A percentile compares a stretch with the other conserved stretches of the same genome.
These are phyloP conservation scores for Tetropium fuscum DNA, from an alignment of 2,888 invertebrate species.

Conservation along the genomic window DNA sequence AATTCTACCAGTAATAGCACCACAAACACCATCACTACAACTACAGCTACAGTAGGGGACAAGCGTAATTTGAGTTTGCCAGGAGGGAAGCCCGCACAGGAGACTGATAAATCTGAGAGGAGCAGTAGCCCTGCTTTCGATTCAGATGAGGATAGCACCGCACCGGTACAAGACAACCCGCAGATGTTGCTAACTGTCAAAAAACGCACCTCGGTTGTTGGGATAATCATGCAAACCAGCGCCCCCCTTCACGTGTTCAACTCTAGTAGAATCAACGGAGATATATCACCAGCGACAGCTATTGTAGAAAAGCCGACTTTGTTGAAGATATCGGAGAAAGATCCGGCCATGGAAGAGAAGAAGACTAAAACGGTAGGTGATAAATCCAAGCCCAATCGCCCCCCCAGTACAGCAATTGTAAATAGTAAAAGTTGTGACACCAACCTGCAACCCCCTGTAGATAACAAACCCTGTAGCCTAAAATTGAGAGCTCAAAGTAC, in stretches of 20 bases:
- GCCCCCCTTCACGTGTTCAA: constrained; percentile 64
- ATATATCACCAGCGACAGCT: constrained; percentile 43
- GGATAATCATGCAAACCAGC: constrained; percentile 77
- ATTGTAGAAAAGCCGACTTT: constrained; percentile 63
- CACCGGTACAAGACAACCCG: constrained; percentile 42
- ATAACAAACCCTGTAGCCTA: constrained; percentile 69
- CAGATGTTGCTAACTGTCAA: constrained; percentile 61
- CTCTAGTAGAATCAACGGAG: constrained; percentile 69
- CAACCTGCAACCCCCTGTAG: constrained; percentile 64
- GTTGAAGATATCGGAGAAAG: constrained; percentile 75
- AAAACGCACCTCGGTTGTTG: constrained; percentile 76
- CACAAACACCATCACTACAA: constrained; percentile 71
- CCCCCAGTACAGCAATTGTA: constrained; percentile 51
- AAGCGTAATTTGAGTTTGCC: constrained; percentile 60
- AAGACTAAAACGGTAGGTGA: constrained; percentile 56
- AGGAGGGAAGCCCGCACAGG: constrained; percentile 49
- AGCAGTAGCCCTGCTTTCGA: constrained; percentile 96
- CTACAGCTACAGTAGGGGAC: constrained; percentile 60
- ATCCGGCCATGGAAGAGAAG: constrained; percentile 66
- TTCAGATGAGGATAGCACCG: constrained; percentile 89
- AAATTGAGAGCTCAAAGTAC: constrained; percentile 67
- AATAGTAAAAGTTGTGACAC: constrained; percentile 72
- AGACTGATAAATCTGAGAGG: constrained; percentile 78
- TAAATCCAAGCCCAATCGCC: constrained; percentile 51
- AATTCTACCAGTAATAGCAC: constrained; percentile 72